Conservation (phyloP, 2,888 invertebrate genomes). For the Arrhopalites spinosus region DNA sequence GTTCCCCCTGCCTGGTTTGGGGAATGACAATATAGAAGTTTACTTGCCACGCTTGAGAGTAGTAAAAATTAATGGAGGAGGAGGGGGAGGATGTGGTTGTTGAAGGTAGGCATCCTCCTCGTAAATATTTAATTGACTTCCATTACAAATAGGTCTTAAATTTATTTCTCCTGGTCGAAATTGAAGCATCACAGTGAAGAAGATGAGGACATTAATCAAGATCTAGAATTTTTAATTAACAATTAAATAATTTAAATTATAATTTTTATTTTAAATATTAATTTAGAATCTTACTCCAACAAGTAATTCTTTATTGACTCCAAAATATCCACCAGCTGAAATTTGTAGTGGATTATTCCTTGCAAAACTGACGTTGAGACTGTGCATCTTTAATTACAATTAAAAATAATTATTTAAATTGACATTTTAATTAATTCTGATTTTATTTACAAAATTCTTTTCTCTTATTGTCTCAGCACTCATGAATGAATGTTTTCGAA, state of each 20-base stretch:
- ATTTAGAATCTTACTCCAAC: neutral
- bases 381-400: slow-evolving; percentile 39
- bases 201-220: neutral
- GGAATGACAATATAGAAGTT: no score
- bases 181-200: slow-evolving; percentile 13
- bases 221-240: neutral
- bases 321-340: slow-evolving; percentile 49
- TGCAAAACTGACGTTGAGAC: slow-evolving; percentile 49
- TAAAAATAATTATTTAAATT: neutral
- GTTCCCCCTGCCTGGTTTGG: no score
- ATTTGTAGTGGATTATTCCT: slow-evolving; percentile 47
- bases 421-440: neutral
- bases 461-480: slow-evolving; percentile 18
- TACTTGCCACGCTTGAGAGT: no score
- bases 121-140: neutral
- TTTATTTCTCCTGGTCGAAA: slow-evolving; percentile 9
- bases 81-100: no score
- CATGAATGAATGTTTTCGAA: slow-evolving; percentile 34
- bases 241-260: neutral
- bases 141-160: neutral
- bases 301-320: slow-evolving; percentile 39
- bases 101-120: neutral
- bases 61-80: no score
- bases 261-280: neutral
- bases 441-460: slow-evolving; percentile 37